These are phyloP conservation scores for Pterocles orientalis DNA, from an alignment of 2,113 vertebrate species.

Conservation along the genomic window DNA sequence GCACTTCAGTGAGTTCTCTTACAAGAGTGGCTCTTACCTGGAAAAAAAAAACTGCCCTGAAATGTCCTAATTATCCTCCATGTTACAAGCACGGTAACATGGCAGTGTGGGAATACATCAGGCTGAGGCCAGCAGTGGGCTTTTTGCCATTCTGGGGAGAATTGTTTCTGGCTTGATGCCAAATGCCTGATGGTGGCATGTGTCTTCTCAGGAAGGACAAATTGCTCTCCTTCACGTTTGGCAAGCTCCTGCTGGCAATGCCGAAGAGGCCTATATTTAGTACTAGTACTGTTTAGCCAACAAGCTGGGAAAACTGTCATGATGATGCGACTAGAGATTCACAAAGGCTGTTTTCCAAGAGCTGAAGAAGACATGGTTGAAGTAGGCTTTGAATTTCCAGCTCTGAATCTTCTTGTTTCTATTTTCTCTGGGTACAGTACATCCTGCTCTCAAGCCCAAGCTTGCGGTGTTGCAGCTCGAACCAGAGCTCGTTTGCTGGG, in stretches of 20 bases:
- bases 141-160: background rate
- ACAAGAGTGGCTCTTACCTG: background rate
- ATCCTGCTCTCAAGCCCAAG: background rate
- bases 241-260: conserved; percentile 34
- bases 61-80: background rate
- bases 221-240: conserved; percentile 54
- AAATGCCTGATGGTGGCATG: conserved; percentile 44
- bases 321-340: background rate
- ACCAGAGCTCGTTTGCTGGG: background rate
- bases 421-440: background rate
- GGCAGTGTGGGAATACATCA: background rate
- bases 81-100: background rate
- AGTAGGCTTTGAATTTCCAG: background rate
- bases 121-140: background rate
- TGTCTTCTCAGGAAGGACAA: conserved; percentile 64
- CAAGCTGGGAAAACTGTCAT: conserved; percentile 44
- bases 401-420: background rate
- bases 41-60: background rate
- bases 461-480: background rate
- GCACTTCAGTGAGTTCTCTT: background rate
- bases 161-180: conserved; percentile 20
- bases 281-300: conserved; percentile 51
- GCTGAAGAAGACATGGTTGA: background rate
- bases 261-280: conserved; percentile 52
- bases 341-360: background rate